Base-by-base conservation (phyloP, 2,113 vertebrate species). In the Laticauda colubrina region DNA sequence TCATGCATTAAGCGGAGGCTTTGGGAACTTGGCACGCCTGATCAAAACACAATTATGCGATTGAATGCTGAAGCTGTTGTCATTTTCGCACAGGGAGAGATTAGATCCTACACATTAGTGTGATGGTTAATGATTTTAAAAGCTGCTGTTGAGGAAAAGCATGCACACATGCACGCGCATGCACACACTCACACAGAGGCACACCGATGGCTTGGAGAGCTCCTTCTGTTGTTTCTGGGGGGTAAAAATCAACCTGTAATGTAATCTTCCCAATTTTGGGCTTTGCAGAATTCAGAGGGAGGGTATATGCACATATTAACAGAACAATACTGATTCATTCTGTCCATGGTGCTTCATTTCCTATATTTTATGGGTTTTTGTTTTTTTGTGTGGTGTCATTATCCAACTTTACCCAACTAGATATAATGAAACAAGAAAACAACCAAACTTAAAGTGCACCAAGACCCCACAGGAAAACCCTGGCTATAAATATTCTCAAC, bases 241-340 rank as follows among this genome's bases (percentile, higher is more conserved):
- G 51, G 88, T 69, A 94, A 59, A 87, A 96, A 92, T 92, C 94
- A 95, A 75, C 85, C 57, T 93, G 91, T 90, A 91, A 92, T 18
- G 53, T 86, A 26, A 0, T 45, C 87, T 93, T 6, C 2, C 1
- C 29, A 55, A 95, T 87, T 92, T 95, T 54, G 0, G 0, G 55
- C 26, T 95, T 85, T 87, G 88, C 87, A 85, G 92, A 93, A 6
- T 90, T 89, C 55, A 8, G 59, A 86, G 90, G 92, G 23, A 6
- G 90, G 14, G 20, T 14, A 21, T 9, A 21, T 0, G 0, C 57
- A 56, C 6, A 81, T 81, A 81, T 43, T 20, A 90, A 34, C 1
- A 75, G 69, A 89, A 89, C 91, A 94, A 18, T 69, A 43, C 9
- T 59, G 90, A 54, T 85, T 56, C 54, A 51, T 86, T 54, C 39